Base-by-base conservation (phyloP, 2,113 vertebrate genomes). In the Trochalopteron elliotii region DNA sequence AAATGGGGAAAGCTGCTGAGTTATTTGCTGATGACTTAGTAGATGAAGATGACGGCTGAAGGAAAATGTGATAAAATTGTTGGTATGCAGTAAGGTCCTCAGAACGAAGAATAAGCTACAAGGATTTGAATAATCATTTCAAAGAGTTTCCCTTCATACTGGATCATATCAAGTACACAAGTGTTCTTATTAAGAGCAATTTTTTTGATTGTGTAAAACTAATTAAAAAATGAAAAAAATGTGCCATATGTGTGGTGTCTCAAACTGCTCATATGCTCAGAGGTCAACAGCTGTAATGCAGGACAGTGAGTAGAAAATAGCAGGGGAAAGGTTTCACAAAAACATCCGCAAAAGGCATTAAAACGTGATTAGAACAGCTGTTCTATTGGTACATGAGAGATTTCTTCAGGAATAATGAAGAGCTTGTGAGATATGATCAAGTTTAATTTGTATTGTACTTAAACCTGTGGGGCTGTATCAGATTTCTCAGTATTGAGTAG, bases 371-470 rank as follows among this genome's bases (percentile, higher is more conserved):
- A 63, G 53, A 92, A 71, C 45, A 87, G 60, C 47, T 81, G 52
- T 24, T 81, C 3, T 80, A 75, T 44, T 81, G 50, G 52, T 63
- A 92, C 1, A 0, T 28, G 42, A 86, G 64, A 93, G 72, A 83
- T 92, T 92, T 92, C 50, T 78, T 89, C 39, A 63, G 55, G 50
- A 90, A 59, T 88, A 94, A 86, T 83, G 42, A 95, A 88, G 55
- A 88, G 35, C 33, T 89, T 94, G 76, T 83, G 86, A 89, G 86
- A 83, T 95, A 86, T 55, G 55, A 94, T 90, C 88, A 70, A 86
- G 57, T 63, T 93, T 93, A 95, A 76, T 92, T 83, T 80, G 37
- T 67, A 86, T 88, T 83, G 88, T 80, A 74, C 49, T 93, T 90
- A 83, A 93, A 86, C 71, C 67, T 88, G 45, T 69, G 44, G 28